Conservation (phyloP, 1,140 invertebrate species). For the Physella acuta region DNA sequence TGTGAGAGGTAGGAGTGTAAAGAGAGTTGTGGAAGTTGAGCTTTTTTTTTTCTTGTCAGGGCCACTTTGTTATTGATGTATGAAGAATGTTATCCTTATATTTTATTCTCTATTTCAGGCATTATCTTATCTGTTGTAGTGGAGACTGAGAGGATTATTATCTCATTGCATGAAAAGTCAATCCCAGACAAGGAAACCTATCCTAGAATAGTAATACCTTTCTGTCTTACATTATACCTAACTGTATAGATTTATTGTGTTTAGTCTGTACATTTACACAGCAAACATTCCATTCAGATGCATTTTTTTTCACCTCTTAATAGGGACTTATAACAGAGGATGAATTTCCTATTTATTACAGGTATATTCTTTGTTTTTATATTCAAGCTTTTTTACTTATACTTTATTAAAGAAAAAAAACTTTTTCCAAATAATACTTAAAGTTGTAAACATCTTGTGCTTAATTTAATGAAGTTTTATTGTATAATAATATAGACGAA, state of each 20-base stretch:
- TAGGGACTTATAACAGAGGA: conserved; percentile 81
- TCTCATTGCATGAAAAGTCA: conserved; percentile 79
- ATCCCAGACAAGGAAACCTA: conserved; percentile 65
- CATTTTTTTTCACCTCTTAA: conserved; percentile 27
- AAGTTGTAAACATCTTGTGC: too few species aligned
- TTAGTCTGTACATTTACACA: background rate
- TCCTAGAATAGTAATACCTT: conserved; percentile 44
- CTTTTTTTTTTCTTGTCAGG: background rate
- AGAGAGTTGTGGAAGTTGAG: background rate
- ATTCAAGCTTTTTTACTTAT: too few species aligned
- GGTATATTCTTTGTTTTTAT: conserved; percentile 66
- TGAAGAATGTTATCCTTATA: background rate
- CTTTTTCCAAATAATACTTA: too few species aligned
- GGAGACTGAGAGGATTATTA: conserved; percentile 82
- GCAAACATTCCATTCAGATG: background rate
- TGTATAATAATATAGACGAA: conserved; percentile 45
- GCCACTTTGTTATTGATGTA: background rate
- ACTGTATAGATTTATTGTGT: background rate
- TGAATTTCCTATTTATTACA: conserved; percentile 82
- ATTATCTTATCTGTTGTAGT: conserved; percentile 83
- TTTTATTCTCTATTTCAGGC: conserved; percentile 60
- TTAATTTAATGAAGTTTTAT: too few species aligned
- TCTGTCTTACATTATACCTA: background rate
- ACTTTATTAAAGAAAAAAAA: too few species aligned
- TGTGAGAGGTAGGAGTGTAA: conserved; percentile 45